Conservation (phyloP, 64 coral and sea anemone genomes). For the Trachythela sp. region DNA sequence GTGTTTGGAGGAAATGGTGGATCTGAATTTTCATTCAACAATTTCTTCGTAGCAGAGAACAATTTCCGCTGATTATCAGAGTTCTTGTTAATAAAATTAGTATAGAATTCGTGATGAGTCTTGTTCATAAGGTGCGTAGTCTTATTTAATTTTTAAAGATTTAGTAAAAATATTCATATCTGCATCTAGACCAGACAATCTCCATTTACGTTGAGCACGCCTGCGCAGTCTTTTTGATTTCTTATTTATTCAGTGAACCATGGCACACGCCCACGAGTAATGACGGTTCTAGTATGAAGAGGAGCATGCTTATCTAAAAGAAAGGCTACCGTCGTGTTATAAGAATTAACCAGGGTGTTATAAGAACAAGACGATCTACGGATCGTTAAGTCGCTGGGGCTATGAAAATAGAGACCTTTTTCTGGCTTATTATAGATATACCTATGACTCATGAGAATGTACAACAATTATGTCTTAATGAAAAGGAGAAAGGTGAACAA, state of each 20-base stretch:
- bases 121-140: conserved; percentile 22
- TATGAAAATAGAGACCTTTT: no score
- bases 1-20: conserved; percentile 32
- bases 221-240: neutral
- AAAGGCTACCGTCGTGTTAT: neutral
- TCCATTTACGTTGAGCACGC: neutral
- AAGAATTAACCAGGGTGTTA: conserved; percentile 14
- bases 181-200: neutral
- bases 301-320: conserved; percentile 31
- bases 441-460: no score
- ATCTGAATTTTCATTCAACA: conserved; percentile 21
- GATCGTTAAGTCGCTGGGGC: no score
- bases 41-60: conserved; percentile 20
- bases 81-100: conserved; percentile 8
- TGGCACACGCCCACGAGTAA: neutral
- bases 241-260: conserved; percentile 16
- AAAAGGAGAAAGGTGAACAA: no score
- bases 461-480: no score
- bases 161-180: neutral
- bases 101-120: conserved; percentile 25
- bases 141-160: conserved; percentile 17
- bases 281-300: neutral
- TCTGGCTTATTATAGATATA: no score
- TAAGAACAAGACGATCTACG: no score
- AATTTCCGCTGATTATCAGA: conserved; percentile 41